These are phyloP conservation scores for Laspeyria flexula DNA, from an alignment of 2,888 invertebrate genomes.

Conservation along the genomic window DNA sequence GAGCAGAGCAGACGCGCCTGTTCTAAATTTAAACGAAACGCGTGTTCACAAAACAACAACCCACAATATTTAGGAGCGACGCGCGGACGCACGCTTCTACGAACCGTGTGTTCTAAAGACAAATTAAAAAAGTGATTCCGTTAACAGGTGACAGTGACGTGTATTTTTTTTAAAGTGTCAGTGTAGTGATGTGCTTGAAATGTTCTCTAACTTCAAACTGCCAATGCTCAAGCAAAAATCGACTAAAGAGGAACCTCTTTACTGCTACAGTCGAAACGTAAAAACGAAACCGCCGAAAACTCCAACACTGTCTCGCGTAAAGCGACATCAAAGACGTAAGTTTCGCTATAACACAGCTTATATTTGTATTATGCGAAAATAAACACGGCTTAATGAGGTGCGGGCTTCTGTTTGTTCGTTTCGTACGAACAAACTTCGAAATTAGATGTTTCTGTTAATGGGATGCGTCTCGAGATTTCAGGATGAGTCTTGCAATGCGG, in stretches of 20 bases:
- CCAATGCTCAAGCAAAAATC: conserved; percentile 77
- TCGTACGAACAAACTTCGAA: conserved; percentile 54
- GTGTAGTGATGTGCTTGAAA: conserved; percentile 56
- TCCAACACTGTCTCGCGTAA: conserved; percentile 80
- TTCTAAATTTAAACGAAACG: conserved; percentile 74
- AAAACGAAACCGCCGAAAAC: conserved; percentile 86
- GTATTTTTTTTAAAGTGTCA: conserved; percentile 31
- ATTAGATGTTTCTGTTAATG: conserved; percentile 67
- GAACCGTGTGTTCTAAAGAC: conserved; percentile 39
- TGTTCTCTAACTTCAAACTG: conserved; percentile 87
- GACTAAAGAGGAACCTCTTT: conserved; percentile 80
- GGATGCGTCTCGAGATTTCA: conserved; percentile 51
- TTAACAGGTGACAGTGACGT: conserved; percentile 43
- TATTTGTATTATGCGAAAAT: conserved; percentile 61
- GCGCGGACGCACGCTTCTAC: conserved; percentile 66
- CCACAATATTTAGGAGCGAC: conserved; percentile 70
- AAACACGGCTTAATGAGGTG: conserved; percentile 75
- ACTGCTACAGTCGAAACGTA: conserved; percentile 75
- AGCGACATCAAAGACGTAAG: conserved; percentile 83
- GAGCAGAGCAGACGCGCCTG: conserved; percentile 66
- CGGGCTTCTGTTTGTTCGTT: conserved; percentile 57
- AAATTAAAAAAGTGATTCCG: conserved; percentile 39
- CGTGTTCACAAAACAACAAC: conserved; percentile 77
- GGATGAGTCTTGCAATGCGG: conserved; percentile 36
- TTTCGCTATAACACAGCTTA: conserved; percentile 48